Conservation (phyloP, 64 coral and sea anemone genomes). For the Pocillopora damicornis region DNA sequence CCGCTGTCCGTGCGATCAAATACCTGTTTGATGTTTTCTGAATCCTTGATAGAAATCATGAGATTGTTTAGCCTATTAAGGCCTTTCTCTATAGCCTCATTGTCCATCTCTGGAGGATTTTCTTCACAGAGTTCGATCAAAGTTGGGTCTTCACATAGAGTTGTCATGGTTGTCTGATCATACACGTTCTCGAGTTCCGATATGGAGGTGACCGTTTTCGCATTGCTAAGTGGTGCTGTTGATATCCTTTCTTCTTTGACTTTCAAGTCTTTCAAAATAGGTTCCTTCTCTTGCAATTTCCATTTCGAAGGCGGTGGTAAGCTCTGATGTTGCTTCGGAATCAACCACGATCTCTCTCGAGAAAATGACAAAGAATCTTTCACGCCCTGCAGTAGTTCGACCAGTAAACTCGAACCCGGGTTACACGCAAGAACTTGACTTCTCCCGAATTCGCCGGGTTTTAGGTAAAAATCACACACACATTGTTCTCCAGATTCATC, state of each 20-base stretch:
- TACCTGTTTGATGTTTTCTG: neutral
- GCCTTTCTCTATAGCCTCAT: neutral
- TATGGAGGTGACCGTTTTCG: no score
- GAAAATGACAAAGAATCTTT: neutral
- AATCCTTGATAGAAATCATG: neutral
- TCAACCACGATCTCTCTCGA: neutral
- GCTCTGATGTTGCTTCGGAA: neutral
- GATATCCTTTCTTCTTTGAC: neutral
- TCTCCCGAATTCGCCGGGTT: neutral
- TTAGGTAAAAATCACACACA: neutral
- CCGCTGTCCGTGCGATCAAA: neutral
- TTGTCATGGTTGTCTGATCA: neutral
- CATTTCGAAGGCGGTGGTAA: neutral
- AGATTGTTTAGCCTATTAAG: neutral
- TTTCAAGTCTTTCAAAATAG: neutral
- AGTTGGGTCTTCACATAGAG: neutral
- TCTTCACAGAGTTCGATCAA: neutral
- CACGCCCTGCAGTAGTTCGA: neutral
- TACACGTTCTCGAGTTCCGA: neutral
- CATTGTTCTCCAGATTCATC: neutral
- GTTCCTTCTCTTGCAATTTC: neutral
- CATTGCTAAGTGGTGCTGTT: no score
- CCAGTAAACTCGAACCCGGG: neutral
- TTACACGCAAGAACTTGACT: neutral
- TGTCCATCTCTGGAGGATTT: neutral